Evolutionary conservation across 2,888 invertebrate species (phyloP), one percentile per base, ranked within the genome.

Genomic region (Athrips mouffetella): DNA sequence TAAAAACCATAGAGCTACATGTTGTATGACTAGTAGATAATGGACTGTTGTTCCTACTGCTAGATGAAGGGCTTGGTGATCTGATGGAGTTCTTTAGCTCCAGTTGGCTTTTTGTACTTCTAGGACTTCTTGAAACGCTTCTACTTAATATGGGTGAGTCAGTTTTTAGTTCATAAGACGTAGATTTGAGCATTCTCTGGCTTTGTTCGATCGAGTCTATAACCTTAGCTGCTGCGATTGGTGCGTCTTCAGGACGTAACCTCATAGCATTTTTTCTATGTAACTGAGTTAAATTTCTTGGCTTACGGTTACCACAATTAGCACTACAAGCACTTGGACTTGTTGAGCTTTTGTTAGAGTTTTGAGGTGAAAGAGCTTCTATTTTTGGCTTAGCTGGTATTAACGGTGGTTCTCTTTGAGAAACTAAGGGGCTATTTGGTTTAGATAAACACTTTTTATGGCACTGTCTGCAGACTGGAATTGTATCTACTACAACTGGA

Each of bases 401-500:
- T 15, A 70, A 48, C 21, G 76, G 67, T 15, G 80, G 76, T 63
- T 85, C 85, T 68, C 81, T 87, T 62, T 87, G 87, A 11, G 89
- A 82, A 50, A 87, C 68, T 61, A 87, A 69, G 5, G 88, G 89
- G 61, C 87, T 89, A 60, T 89, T 90, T 53, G 89, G 89, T 66
- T 89, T 89, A 5, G 90, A 90, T 56, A 92, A 90, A 80, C 94
- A 94, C 68, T 93, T 93, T 81, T 92, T 93, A 69, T 94, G 94
- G 80, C 94, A 94, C 76, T 94, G 92, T 58, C 92, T 91, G 80
- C 94, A 94, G 48, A 94, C 92, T 47, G 93, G 91, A 65, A 94
- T 89, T 49, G 92, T 91, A 78, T 94, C 94, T 53, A 92, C 91
- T 46, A 92, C 91, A 51, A 92, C 91, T 51, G 93, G 93, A 76